Evolutionary conservation across 2,888 invertebrate species (phyloP).

Genomic region (Nomada ferruginata): DNA sequence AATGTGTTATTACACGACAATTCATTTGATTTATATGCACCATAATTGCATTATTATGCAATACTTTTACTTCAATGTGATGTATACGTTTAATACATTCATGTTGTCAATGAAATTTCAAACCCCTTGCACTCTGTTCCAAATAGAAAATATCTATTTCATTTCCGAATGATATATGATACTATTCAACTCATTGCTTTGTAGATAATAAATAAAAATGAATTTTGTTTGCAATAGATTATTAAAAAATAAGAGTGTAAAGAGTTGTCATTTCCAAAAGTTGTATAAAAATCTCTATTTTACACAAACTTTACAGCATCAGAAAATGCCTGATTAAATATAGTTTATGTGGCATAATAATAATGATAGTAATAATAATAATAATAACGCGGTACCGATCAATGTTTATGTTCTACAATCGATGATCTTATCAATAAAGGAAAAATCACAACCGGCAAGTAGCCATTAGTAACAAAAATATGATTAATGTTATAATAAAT

Average conservation of each 20-base stretch:
- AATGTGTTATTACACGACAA: slow-evolving; percentile 31
- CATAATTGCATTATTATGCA: slow-evolving; percentile 34
- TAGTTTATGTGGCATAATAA: slow-evolving; percentile 37
- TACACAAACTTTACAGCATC: slow-evolving; percentile 22
- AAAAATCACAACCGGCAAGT: slow-evolving; percentile 80
- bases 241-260: slow-evolving; percentile 29
- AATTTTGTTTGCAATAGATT: slow-evolving; percentile 2
- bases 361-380: slow-evolving; percentile 36
- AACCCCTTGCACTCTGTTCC: slow-evolving; percentile 18
- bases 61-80: slow-evolving; percentile 24
- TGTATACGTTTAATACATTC: slow-evolving; percentile 26
- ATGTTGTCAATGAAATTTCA: slow-evolving; percentile 13
- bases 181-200: slow-evolving; percentile 11
- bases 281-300: slow-evolving; percentile 15
- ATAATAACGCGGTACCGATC: slow-evolving; percentile 36
- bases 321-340: slow-evolving; percentile 32
- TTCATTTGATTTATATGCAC: slow-evolving; percentile 40
- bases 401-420: slow-evolving; percentile 35
- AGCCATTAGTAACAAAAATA: slow-evolving; percentile 75
- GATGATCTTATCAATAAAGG: slow-evolving; percentile 51
- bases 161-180: slow-evolving; percentile 6
- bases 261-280: slow-evolving; percentile 6
- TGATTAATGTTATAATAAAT: slow-evolving; percentile 75
- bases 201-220: slow-evolving; percentile 21
- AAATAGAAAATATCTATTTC: slow-evolving; percentile 1